Percentiles rank a stretch among this genome's conserved stretches.
Evolutionary conservation across 2,797 vertebrate species (phyloP).

Genomic region (Xiphophorus birchmanni): DNA sequence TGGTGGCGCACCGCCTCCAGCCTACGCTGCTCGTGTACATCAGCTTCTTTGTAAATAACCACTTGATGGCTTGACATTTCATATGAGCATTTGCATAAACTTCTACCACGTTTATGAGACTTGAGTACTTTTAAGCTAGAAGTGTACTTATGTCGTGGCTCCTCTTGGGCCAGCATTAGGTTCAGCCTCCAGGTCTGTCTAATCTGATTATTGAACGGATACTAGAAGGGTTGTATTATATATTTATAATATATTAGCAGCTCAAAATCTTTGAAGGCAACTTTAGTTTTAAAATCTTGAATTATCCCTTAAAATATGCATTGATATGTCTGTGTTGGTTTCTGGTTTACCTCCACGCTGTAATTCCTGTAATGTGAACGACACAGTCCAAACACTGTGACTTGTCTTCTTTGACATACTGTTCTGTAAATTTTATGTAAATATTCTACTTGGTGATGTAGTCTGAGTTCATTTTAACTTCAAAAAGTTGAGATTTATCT

Average conservation of each 20-base stretch:
- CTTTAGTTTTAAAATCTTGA: not conserved
- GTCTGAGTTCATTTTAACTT: not conserved
- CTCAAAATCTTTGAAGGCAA: not conserved
- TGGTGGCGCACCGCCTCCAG: not conserved
- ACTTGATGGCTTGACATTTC: not conserved
- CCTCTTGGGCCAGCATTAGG: not conserved
- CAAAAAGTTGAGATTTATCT: not conserved
- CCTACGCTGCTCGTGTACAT: not conserved
- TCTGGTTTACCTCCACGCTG: not conserved
- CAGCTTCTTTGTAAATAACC: not conserved
- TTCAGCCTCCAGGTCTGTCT: not conserved
- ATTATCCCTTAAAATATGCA: not conserved
- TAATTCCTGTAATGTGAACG: not conserved
- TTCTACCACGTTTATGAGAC: not conserved
- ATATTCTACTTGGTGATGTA: not conserved
- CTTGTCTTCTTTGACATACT: not conserved
- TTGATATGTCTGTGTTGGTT: not conserved
- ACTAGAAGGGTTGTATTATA: not conserved
- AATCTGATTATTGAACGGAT: not conserved
- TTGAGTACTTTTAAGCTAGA: not conserved
- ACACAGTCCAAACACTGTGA: conserved; percentile 9
- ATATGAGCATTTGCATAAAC: not conserved
- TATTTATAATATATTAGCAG: not conserved
- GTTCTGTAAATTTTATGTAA: not conserved
- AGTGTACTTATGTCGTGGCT: not conserved